Conservation (phyloP, 2,113 vertebrate species). For the Emydocephalus ijimae region DNA sequence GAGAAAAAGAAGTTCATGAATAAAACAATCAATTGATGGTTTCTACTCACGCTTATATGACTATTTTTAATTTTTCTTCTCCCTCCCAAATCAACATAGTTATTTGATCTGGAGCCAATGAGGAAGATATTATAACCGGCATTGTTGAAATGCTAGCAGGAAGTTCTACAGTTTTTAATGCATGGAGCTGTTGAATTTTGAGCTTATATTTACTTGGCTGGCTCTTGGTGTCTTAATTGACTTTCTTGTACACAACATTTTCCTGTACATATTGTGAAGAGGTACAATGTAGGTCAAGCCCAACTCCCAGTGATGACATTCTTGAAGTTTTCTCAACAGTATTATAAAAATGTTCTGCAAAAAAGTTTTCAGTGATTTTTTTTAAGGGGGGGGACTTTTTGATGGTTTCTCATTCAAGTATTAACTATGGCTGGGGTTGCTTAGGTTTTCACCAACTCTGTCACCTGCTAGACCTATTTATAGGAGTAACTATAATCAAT, state of each 20-base stretch:
- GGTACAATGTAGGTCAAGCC: neutral
- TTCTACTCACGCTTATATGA: neutral
- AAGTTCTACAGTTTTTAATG: neutral
- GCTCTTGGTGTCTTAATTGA: neutral
- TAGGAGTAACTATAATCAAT: neutral
- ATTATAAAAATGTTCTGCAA: neutral
- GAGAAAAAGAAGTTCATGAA: slow-evolving; percentile 19
- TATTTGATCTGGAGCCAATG: slow-evolving; percentile 25
- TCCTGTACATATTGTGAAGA: neutral
- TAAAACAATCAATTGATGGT: slow-evolving; percentile 25
- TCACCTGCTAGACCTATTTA: neutral
- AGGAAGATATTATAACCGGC: neutral
- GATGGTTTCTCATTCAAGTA: neutral
- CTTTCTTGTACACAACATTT: slow-evolving; percentile 10
- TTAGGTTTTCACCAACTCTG: neutral
- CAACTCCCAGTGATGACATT: neutral
- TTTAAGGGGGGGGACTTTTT: neutral
- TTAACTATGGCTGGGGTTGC: neutral
- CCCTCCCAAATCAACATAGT: neutral
- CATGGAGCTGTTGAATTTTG: slow-evolving; percentile 19
- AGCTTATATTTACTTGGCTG: neutral
- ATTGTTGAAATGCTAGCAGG: slow-evolving; percentile 7
- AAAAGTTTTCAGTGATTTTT: neutral
- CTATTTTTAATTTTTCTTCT: slow-evolving; percentile 26
- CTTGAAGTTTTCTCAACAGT: neutral